Evolutionary conservation across 1,140 invertebrate species (phyloP).

Genomic region (Plodia interpunctella): DNA sequence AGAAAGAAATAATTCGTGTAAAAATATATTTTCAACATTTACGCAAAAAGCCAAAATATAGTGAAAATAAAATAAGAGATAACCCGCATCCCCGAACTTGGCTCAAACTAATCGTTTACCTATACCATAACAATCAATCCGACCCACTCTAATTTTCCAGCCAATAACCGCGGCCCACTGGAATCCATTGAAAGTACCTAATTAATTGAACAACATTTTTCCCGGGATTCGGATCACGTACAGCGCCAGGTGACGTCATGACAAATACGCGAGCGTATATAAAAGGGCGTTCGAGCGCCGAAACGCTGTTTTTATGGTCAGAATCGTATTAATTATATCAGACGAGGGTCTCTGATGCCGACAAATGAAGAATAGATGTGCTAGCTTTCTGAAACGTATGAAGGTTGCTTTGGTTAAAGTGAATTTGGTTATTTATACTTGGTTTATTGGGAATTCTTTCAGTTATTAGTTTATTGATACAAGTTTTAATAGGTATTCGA

Average conservation of each 20-base stretch:
- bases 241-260: slow-evolving; percentile 41
- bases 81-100: not conserved
- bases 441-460: too few species aligned
- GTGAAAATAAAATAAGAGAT: slow-evolving; percentile 3
- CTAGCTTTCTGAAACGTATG: not conserved
- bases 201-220: slow-evolving; percentile 50
- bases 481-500: too few species aligned
- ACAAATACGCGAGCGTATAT: slow-evolving; percentile 34
- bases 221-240: slow-evolving; percentile 39
- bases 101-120: slow-evolving; percentile 30
- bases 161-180: slow-evolving; percentile 31
- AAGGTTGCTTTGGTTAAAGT: too few species aligned
- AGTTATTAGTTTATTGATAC: too few species aligned
- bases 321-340: slow-evolving; percentile 40
- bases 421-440: too few species aligned
- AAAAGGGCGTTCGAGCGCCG: slow-evolving; percentile 22
- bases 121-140: slow-evolving; percentile 41
- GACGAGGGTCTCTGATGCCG: slow-evolving; percentile 28
- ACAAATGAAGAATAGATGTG: slow-evolving; percentile 34
- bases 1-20: too few species aligned
- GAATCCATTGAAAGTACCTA: slow-evolving; percentile 39
- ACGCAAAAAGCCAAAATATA: too few species aligned
- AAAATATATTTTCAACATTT: too few species aligned
- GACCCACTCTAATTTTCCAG: slow-evolving; percentile 35
- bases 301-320: slow-evolving; percentile 30